Conservation (phyloP, 1,140 invertebrate genomes). For the Macrobrachium nipponense region DNA sequence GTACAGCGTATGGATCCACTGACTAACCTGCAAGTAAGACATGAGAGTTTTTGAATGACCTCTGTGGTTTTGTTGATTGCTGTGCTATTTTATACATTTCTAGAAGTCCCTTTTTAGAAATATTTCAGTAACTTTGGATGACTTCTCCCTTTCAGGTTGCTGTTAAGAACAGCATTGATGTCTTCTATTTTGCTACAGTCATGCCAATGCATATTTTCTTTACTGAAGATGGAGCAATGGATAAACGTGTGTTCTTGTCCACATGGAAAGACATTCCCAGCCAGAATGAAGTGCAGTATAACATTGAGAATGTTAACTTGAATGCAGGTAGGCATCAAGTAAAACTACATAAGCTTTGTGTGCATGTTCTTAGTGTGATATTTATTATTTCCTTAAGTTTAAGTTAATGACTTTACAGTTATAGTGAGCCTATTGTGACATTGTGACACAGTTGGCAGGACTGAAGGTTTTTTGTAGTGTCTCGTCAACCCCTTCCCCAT, state of each 20-base stretch:
- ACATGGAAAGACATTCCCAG: constrained; percentile 99
- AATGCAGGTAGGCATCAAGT: constrained; percentile 71
- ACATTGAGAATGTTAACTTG: constrained; percentile 74
- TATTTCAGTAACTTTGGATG: no score
- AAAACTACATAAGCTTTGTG: background rate
- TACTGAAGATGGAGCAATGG: constrained; percentile 96
- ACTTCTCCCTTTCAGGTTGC: constrained; percentile 79
- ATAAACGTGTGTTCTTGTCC: constrained; percentile 95
- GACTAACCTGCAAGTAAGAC: constrained; percentile 87
- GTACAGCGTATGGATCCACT: constrained; percentile 98
- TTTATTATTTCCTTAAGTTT: background rate
- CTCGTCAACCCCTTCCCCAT: no score
- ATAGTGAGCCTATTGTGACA: no score
- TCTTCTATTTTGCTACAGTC: constrained; percentile 96
- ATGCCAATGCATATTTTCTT: constrained; percentile 96
- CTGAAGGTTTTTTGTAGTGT: no score
- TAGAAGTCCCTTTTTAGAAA: no score
- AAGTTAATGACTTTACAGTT: no score
- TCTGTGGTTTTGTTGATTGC: background rate
- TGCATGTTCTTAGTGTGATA: background rate
- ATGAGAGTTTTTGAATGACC: background rate
- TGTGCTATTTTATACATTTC: background rate
- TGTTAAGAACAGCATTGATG: constrained; percentile 98
- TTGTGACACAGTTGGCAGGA: no score
- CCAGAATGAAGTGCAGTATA: constrained; percentile 97